phyloP scores from a whole-genome alignment of 2,888 invertebrate species.

The Himalopsyche japonica region DNA sequence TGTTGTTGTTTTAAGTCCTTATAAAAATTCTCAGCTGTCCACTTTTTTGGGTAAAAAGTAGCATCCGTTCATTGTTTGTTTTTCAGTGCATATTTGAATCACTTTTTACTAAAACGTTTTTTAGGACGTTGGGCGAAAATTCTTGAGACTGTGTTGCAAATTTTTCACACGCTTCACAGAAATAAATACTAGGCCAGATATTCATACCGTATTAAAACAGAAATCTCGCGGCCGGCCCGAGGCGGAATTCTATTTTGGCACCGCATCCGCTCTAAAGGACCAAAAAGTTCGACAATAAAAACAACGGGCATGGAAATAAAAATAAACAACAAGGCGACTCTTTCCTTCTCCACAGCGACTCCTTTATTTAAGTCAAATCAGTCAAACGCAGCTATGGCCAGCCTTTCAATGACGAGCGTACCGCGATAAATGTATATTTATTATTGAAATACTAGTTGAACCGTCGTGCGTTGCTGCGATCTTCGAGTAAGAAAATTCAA shows the following conservation, averaged over 20 bases:
- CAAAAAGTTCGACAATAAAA: conserved; percentile 3
- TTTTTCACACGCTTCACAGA: conserved; percentile 27
- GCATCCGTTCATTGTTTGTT: conserved; percentile 4
- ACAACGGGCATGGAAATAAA: not conserved
- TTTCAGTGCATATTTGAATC: not conserved
- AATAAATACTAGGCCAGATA: conserved; percentile 32
- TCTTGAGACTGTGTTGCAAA: not conserved
- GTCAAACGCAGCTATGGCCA: not conserved
- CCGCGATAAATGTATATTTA: too few species aligned
- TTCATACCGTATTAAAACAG: not conserved
- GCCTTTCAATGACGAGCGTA: not conserved
- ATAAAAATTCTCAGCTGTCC: not conserved
- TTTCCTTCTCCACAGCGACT: not conserved
- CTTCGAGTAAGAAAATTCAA: too few species aligned
- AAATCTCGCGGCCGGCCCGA: conserved; percentile 6
- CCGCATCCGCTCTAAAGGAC: conserved; percentile 22
- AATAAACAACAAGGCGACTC: not conserved
- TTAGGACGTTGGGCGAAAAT: not conserved
- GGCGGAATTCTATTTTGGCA: not conserved
- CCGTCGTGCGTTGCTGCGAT: too few species aligned
- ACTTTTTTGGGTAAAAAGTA: not conserved
- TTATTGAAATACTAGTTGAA: too few species aligned
- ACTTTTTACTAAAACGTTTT: not conserved
- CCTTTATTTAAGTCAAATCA: not conserved
- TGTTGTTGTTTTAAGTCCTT: not conserved